These are phyloP conservation scores for Heliothis virescens DNA, from an alignment of 1,140 invertebrate species.

Conservation along the genomic window DNA sequence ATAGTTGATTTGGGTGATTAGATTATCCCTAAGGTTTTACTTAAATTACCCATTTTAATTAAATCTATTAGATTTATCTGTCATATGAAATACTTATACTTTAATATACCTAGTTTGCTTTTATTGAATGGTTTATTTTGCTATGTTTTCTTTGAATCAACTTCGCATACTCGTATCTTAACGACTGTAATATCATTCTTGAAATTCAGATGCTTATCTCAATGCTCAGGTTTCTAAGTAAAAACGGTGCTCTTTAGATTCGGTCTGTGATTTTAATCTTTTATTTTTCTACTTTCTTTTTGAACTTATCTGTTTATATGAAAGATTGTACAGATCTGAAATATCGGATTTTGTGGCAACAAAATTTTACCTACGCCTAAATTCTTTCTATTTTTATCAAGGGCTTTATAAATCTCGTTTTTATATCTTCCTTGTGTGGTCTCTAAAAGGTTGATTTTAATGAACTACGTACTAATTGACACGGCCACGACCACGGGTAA, in stretches of 20 bases:
- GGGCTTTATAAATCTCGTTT: slow-evolving; percentile 20
- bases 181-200: not conserved
- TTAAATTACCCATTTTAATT: not conserved
- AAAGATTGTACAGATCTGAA: not conserved
- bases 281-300: slow-evolving; percentile 32
- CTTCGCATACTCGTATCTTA: not conserved
- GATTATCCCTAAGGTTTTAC: slow-evolving; percentile 17
- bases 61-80: slow-evolving; percentile 35
- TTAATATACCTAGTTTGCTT: slow-evolving; percentile 16
- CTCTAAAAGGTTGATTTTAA: slow-evolving; percentile 37
- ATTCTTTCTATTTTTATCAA: not conserved
- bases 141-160: slow-evolving; percentile 1
- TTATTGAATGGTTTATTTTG: not conserved
- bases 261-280: not conserved
- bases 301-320: not conserved
- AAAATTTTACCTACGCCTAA: not conserved
- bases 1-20: slow-evolving; percentile 8
- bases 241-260: slow-evolving; percentile 8
- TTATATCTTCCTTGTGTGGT: slow-evolving; percentile 46
- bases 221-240: slow-evolving; percentile 14
- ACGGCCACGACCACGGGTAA: slow-evolving; percentile 29
- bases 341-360: not conserved
- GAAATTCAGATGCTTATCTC: slow-evolving; percentile 22
- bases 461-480: slow-evolving; percentile 58
- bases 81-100: slow-evolving; percentile 41